phyloP scores from a whole-genome alignment of 2,888 invertebrate genomes.

The Rhaphigaster nebulosa region DNA sequence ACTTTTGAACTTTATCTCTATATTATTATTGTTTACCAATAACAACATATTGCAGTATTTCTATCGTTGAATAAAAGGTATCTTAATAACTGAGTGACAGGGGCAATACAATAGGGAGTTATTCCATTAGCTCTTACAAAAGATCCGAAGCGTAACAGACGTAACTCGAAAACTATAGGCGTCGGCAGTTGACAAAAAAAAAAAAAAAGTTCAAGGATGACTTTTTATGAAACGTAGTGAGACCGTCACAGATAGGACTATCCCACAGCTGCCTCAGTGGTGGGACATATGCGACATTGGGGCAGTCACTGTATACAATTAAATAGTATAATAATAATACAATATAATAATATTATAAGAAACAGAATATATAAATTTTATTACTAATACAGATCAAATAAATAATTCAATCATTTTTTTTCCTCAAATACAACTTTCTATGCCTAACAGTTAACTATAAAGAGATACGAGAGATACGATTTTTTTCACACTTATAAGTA shows the following conservation, averaged over 20 bases:
- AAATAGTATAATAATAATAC: too few relatives aligned
- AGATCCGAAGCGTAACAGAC: not conserved
- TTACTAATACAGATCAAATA: too few relatives aligned
- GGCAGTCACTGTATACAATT: not conserved
- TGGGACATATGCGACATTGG: not conserved
- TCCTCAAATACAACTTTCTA: too few relatives aligned
- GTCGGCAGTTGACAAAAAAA: not conserved
- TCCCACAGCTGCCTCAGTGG: not conserved
- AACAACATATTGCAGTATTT: too few relatives aligned
- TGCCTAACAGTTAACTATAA: too few relatives aligned
- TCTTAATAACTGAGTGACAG: not conserved
- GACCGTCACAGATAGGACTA: conserved; percentile 22
- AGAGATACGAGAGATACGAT: too few relatives aligned
- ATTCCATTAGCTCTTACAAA: not conserved
- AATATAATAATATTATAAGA: too few relatives aligned
- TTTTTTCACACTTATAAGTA: too few relatives aligned
- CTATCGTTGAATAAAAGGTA: not conserved
- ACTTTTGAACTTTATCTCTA: too few relatives aligned
- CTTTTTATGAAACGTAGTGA: not conserved
- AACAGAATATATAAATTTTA: too few relatives aligned
- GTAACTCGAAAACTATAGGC: conserved; percentile 34
- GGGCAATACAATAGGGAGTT: not conserved
- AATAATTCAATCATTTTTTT: too few relatives aligned
- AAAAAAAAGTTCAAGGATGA: conserved; percentile 4
- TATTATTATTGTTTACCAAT: too few relatives aligned